Evolutionary conservation across 2,888 invertebrate species (phyloP), one percentile per base, ranked within the genome.

Genomic region (Erannis defoliaria): DNA sequence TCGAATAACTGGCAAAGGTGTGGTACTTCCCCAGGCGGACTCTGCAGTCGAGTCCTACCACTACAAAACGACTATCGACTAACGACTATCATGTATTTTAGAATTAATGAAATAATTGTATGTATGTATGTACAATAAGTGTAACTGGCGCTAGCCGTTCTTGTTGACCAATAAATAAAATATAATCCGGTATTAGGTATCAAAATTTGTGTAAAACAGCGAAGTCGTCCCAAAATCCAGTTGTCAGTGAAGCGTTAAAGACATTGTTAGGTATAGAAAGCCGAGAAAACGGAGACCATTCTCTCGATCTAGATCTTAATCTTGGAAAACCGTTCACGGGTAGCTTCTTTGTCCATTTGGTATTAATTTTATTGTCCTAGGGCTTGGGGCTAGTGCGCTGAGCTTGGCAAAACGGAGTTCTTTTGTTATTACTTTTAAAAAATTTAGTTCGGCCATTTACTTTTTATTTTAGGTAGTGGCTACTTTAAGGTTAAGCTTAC

Each of bases 271-370:
- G 45, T 29, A 46, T 21, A 59, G 46, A 61, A 61, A 61, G 60
- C 55, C 50, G 37, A 55, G 50, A 61, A 61, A 61, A 55, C 35
- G n/a, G 19, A 33, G 37, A 42, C 21, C 23, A 49, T 43, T 55
- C 55, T 43, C 40, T 60, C 31, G 49, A 40, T 60, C 54, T 60
- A 54, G 49, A 54, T 54, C 19, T 18, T 35, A 42, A 49, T 49
- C 60, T 23, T 26, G n/a, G 42, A 33, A 40, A 58, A 58, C 12
- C 43, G 46, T 51, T 53, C 58, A 42, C 46, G 40, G 53, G 49
- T 40, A 26, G 35, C n/a, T 38, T 38, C 40, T 55, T 12, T 26
- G 8, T n/a, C 16, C 33, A 33, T 19, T 55, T 23, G 29, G 37
- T 38, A 37, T 48, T 55, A 46, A 46, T 48, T 55, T 46, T 55